Conservation (phyloP, 2,888 invertebrate genomes). For the Cryptosula pallasiana region DNA sequence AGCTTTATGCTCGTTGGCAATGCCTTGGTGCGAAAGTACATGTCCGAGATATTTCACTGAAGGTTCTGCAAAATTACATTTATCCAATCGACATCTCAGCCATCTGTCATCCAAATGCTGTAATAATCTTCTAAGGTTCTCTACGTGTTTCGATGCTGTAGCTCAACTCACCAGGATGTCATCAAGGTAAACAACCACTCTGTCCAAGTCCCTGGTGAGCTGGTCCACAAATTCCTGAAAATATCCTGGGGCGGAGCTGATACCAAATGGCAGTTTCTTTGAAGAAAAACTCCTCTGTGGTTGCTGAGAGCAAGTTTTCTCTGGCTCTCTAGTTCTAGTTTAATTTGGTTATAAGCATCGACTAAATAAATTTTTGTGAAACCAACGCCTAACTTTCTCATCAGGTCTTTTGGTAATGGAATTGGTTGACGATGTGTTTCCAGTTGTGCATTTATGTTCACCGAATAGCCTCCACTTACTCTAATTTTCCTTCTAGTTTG, state of each 20-base stretch:
- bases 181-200: conserved; percentile 32
- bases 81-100: conserved; percentile 18
- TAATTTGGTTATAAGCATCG: conserved; percentile 31
- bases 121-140: conserved; percentile 30
- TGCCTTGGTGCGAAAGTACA: neutral
- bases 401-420: conserved; percentile 28
- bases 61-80: conserved; percentile 25
- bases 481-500: conserved; percentile 9
- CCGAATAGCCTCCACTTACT: conserved; percentile 30
- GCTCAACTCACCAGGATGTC: conserved; percentile 33
- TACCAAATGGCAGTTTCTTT: conserved; percentile 33
- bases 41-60: conserved; percentile 25
- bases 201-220: conserved; percentile 31
- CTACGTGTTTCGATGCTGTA: conserved; percentile 29
- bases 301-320: conserved; percentile 29
- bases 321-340: conserved; percentile 26
- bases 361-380: conserved; percentile 32
- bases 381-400: conserved; percentile 26
- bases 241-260: conserved; percentile 32
- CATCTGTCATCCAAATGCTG: conserved; percentile 27
- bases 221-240: conserved; percentile 34
- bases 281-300: conserved; percentile 32
- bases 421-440: conserved; percentile 30
- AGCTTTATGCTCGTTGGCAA: neutral
- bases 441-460: conserved; percentile 28